Percentiles rank a stretch among this genome's conserved stretches.
Evolutionary conservation across 2,113 vertebrate species (phyloP).

Genomic region (Formicarius rufipectus): DNA sequence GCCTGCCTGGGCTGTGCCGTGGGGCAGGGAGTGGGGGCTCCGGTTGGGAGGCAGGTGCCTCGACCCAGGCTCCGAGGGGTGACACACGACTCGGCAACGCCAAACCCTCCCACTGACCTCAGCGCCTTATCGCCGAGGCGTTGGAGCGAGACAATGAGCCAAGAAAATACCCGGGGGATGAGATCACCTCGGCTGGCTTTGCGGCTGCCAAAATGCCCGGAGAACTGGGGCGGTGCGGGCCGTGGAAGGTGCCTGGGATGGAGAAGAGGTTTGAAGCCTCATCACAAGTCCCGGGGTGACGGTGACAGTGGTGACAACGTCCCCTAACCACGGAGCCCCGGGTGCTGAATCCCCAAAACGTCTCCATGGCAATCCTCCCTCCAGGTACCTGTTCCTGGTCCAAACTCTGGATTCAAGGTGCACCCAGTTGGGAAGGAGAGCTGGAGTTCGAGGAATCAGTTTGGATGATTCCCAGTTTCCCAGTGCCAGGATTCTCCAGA

Average conservation of each 20-base stretch:
- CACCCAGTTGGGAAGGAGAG: not conserved
- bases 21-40: accelerated
- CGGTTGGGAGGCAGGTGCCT: no score
- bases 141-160: not conserved
- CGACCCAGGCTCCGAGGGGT: not conserved
- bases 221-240: not conserved
- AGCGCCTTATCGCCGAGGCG: conserved; percentile 30
- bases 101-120: conserved; percentile 44
- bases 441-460: not conserved
- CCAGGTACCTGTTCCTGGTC: not conserved
- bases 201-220: not conserved
- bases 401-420: not conserved
- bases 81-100: conserved; percentile 30
- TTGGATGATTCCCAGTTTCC: no score
- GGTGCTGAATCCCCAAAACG: not conserved
- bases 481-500: not conserved
- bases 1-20: accelerated
- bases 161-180: conserved; percentile 41
- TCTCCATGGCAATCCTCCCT: not conserved
- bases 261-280: not conserved
- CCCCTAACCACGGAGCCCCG: accelerated
- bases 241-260: not conserved
- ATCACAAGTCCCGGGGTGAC: accelerated
- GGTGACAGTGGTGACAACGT: not conserved
- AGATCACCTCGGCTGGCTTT: conserved; percentile 34